Conservation (phyloP, 2,113 vertebrate genomes). For the Brachypteracias leptosomus region DNA sequence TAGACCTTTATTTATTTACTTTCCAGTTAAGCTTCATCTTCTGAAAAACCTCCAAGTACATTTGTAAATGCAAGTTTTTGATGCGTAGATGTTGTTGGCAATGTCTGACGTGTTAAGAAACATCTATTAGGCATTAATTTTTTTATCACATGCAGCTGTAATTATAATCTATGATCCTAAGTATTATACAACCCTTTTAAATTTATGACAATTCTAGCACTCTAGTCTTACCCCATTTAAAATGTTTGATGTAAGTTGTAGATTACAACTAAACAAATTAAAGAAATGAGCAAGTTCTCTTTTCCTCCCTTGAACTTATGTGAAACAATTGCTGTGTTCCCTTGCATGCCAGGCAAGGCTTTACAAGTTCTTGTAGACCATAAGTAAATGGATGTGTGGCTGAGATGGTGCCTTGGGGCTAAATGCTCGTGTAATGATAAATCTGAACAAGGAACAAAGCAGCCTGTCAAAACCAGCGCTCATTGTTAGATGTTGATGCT, state of each 20-base stretch:
- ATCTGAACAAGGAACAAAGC: constrained; percentile 29
- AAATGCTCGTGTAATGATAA: not conserved
- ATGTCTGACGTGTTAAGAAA: not conserved
- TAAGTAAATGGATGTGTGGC: not conserved
- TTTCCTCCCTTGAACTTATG: not conserved
- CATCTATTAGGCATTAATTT: not conserved
- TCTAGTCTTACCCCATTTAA: not conserved
- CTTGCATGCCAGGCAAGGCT: not conserved
- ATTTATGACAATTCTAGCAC: not conserved
- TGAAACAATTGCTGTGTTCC: not conserved
- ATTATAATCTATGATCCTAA: not conserved
- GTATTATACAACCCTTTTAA: not conserved
- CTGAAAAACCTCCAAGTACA: not conserved
- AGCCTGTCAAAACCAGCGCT: not conserved
- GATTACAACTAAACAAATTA: not conserved
- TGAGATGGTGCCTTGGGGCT: not conserved
- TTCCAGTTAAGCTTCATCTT: not conserved
- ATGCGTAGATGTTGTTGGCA: not conserved
- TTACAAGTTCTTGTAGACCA: not conserved
- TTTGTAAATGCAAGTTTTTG: not conserved
- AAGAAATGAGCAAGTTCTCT: not conserved
- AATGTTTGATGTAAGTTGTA: not conserved
- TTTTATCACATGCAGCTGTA: not conserved
- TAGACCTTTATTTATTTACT: not conserved
- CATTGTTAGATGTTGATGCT: not conserved